These are phyloP conservation scores for Formica exsecta DNA, from an alignment of 1,140 invertebrate species.

Conservation along the genomic window DNA sequence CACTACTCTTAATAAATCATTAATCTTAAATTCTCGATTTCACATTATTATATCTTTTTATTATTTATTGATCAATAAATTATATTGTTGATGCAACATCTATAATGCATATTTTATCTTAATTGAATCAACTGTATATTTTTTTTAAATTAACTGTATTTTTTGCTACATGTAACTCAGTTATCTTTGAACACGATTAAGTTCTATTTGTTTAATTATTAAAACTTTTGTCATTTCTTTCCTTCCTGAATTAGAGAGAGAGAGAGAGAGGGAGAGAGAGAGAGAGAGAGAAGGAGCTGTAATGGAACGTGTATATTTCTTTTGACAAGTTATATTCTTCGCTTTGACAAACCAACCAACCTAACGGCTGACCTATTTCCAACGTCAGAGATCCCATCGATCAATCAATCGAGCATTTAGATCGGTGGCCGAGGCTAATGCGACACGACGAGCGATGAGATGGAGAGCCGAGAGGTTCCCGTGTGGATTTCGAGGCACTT, in stretches of 20 bases:
- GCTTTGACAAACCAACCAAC: background rate
- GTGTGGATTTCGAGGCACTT: conserved; percentile 3
- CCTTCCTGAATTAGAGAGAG: background rate
- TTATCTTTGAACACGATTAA: conserved; percentile 7
- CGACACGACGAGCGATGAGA: conserved; percentile 48
- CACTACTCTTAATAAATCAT: background rate
- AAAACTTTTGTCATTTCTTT: background rate
- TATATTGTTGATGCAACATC: background rate
- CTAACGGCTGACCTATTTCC: conserved; percentile 47
- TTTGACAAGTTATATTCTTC: conserved; percentile 4
- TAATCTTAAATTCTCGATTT: background rate
- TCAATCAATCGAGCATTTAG: conserved; percentile 59
- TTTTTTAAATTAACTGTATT: background rate
- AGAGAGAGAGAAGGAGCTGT: too few species aligned
- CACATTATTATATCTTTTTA: background rate
- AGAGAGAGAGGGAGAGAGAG: too few species aligned
- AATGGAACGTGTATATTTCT: background rate
- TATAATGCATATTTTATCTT: background rate
- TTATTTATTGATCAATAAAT: background rate
- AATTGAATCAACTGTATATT: background rate
- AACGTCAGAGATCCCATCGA: conserved; percentile 46
- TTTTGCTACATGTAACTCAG: background rate
- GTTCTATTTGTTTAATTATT: background rate
- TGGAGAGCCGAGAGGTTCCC: conserved; percentile 28
- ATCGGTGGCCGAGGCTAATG: conserved; percentile 47